A percentile compares a stretch with the other conserved stretches of the same genome.
These are phyloP conservation scores for Schizaphis graminum DNA, from an alignment of 2,888 invertebrate species.

Conservation along the genomic window DNA sequence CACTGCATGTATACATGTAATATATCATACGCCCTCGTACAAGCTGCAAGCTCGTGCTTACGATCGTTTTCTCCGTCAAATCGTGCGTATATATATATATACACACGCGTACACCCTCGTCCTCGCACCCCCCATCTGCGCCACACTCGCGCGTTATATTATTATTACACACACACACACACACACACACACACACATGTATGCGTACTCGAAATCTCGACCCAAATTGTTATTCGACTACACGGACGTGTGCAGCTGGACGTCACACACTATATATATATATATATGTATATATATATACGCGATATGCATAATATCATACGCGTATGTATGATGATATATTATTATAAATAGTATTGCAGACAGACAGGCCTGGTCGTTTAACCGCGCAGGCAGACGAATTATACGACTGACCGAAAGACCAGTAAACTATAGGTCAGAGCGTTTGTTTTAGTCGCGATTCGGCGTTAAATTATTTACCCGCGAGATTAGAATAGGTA, in stretches of 20 bases:
- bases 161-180: neutral
- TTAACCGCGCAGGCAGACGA: neutral
- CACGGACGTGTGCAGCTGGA: neutral
- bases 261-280: neutral
- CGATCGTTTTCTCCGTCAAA: slow-evolving; percentile 42
- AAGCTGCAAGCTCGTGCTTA: slow-evolving; percentile 24
- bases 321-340: neutral
- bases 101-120: neutral
- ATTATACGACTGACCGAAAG: neutral
- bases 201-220: neutral
- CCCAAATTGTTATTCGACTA: slow-evolving; percentile 13
- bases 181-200: neutral
- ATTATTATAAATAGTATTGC: neutral
- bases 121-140: neutral
- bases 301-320: neutral
- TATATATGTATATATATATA: neutral
- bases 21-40: slow-evolving; percentile 36
- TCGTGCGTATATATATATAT: slow-evolving; percentile 4
- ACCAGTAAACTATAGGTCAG: neutral
- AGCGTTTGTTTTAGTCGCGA: neutral
- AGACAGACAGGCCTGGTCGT: neutral
- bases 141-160: neutral
- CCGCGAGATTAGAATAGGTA: neutral
- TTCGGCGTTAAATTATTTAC: neutral
- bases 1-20: neutral